phyloP scores from a whole-genome alignment of 1,140 invertebrate genomes.

The Harlomillsia oculata region DNA sequence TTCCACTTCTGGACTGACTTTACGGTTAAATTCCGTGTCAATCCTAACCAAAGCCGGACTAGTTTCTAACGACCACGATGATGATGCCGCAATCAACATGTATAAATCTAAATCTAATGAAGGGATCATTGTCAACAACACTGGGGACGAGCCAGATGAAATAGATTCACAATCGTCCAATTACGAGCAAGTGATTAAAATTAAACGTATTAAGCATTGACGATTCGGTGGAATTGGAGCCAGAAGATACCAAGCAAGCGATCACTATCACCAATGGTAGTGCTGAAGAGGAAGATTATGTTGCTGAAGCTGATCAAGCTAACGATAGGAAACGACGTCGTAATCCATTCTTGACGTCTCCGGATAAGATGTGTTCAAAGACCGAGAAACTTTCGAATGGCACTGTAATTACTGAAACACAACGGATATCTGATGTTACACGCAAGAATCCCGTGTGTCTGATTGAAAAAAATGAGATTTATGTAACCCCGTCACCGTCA shows the following conservation, averaged over 20 bases:
- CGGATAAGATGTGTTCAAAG: not conserved
- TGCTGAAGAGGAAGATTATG: not conserved
- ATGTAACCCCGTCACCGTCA: not conserved
- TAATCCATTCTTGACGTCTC: conserved; percentile 14
- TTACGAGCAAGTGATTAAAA: not conserved
- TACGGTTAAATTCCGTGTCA: not conserved
- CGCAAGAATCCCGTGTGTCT: not conserved
- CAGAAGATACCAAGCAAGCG: not conserved
- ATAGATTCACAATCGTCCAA: not conserved
- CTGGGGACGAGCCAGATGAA: not conserved
- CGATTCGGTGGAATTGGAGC: not conserved
- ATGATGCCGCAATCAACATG: not conserved
- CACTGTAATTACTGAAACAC: not conserved
- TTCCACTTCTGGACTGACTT: not conserved
- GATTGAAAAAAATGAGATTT: not conserved
- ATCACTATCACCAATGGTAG: not conserved
- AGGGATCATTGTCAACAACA: not conserved
- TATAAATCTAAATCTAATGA: not conserved
- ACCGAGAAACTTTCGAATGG: not conserved
- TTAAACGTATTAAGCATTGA: not conserved
- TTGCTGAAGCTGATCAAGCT: not conserved
- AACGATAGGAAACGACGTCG: not conserved
- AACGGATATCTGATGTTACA: not conserved
- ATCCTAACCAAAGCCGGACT: not conserved
- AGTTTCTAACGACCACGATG: not conserved